Evolutionary conservation across 2,113 vertebrate species (phyloP), one percentile per base, ranked within the genome.

Genomic region (Orientallactaga bullata): DNA sequence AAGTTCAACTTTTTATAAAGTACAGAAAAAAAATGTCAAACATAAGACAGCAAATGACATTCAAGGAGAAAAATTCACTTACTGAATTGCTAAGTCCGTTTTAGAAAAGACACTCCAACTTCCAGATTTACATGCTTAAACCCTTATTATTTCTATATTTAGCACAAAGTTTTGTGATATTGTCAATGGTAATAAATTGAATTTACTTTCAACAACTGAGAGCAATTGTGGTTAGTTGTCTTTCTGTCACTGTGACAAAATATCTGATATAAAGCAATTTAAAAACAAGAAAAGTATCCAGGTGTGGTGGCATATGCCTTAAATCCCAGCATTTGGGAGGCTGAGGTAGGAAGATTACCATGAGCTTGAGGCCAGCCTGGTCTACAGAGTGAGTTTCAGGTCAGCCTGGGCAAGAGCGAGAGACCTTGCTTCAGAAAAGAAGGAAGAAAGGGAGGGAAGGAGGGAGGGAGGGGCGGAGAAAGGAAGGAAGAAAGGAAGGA

Each of bases 51-150:
- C 63, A 85, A 92, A 82, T 24, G 35, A 72, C 76, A 55, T 85
- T 93, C 63, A 91, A 85, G 80, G 63, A 86, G 88, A 76, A 91
- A 95, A 82, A 63, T 63, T 51, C 51, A 77, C 88, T 91, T 89
- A 58, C 58, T 88, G 68, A 81, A 94, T 73, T 72, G 23, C 35
- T 68, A n/a, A 37, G 61, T 87, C 90, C 65, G 18, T 47, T 55
- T 55, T 68, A 65, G 65, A 80, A 95, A 90, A 82, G 68, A 89
- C 51, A 84, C 32, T 23, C 77, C 82, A 80, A 39, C n/a, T 81
- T 93, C 37, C 73, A 39, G 55, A 72, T 82, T 79, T 85, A 28
- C 47, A 23, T 88, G 81, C 30, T 86, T 63, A 39, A 28, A 85
- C 21, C 74, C 35, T 83, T 39, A 78, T 51, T 35, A 83, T 85